These are phyloP conservation scores for Himalopsyche japonica DNA, from an alignment of 2,888 invertebrate species.

Conservation along the genomic window DNA sequence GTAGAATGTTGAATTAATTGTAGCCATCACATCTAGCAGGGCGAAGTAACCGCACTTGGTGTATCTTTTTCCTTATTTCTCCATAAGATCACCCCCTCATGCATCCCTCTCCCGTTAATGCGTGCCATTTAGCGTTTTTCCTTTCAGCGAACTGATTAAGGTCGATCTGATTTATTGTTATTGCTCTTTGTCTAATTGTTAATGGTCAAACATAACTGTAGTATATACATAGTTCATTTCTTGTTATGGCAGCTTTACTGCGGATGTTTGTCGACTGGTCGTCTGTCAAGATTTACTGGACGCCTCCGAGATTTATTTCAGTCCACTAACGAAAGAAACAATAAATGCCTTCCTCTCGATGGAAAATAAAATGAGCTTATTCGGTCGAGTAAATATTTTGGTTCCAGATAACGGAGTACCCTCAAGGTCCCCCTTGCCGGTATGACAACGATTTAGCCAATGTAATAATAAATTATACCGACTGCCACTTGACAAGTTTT, in stretches of 20 bases:
- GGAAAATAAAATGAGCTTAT: neutral
- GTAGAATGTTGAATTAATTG: no score
- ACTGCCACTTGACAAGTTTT: neutral
- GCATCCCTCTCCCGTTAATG: slow-evolving; percentile 31
- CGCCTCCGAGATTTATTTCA: slow-evolving; percentile 28
- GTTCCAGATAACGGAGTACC: neutral
- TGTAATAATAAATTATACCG: neutral
- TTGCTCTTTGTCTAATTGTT: slow-evolving; percentile 42
- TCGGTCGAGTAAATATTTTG: neutral
- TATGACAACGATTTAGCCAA: neutral
- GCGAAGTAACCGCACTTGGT: neutral
- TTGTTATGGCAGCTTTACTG: slow-evolving; percentile 36
- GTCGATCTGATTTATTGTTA: slow-evolving; percentile 41
- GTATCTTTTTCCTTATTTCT: slow-evolving; percentile 5
- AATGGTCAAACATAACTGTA: slow-evolving; percentile 37
- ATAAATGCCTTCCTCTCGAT: slow-evolving; percentile 15
- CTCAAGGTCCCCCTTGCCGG: neutral
- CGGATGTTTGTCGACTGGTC: slow-evolving; percentile 33
- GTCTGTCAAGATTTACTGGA: slow-evolving; percentile 35
- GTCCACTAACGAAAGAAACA: slow-evolving; percentile 22
- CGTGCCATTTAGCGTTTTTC: slow-evolving; percentile 33
- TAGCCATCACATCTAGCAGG: neutral
- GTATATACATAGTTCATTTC: slow-evolving; percentile 36
- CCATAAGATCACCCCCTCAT: slow-evolving; percentile 9
- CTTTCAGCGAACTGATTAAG: slow-evolving; percentile 38